These are phyloP conservation scores for Pogonognathellus flavescens DNA, from an alignment of 1,140 invertebrate species.

Conservation along the genomic window DNA sequence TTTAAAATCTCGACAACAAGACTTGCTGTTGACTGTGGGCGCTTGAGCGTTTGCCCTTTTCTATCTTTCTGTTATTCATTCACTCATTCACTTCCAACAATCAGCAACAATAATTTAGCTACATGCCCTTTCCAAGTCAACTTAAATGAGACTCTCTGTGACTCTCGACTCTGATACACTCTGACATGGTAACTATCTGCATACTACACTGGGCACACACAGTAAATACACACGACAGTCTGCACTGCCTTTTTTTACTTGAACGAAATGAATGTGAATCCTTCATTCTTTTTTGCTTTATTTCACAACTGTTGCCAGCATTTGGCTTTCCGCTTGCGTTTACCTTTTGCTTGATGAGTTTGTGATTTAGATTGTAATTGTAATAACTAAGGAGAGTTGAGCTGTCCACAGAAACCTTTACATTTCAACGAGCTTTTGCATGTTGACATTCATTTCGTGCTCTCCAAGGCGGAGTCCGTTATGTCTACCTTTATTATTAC, in stretches of 20 bases:
- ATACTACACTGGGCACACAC: not conserved
- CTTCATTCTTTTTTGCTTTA: conserved; percentile 22
- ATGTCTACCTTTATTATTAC: conserved; percentile 20
- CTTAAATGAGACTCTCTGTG: not conserved
- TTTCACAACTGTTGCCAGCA: conserved; percentile 9
- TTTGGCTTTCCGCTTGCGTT: not conserved
- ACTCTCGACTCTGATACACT: not conserved
- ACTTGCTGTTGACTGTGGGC: conserved; percentile 20
- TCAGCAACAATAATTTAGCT: conserved; percentile 17
- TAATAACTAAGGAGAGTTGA: not conserved
- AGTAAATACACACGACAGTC: not conserved
- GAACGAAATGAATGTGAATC: conserved; percentile 17
- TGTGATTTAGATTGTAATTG: conserved; percentile 9
- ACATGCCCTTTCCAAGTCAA: not conserved
- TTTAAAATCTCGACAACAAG: conserved; percentile 38
- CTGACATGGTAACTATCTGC: not conserved
- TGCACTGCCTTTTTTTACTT: too few relatives aligned
- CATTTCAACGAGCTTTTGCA: not conserved
- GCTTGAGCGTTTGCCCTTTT: conserved; percentile 34
- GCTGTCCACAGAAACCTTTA: not conserved
- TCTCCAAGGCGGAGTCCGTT: conserved; percentile 20
- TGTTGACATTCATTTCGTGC: conserved; percentile 33
- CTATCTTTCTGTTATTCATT: conserved; percentile 23
- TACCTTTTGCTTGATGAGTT: not conserved
- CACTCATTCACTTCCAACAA: conserved; percentile 23